A percentile compares a stretch with the other conserved stretches of the same genome.
These are phyloP conservation scores for Rissa tridactyla DNA, from an alignment of 2,113 vertebrate species.

Conservation along the genomic window DNA sequence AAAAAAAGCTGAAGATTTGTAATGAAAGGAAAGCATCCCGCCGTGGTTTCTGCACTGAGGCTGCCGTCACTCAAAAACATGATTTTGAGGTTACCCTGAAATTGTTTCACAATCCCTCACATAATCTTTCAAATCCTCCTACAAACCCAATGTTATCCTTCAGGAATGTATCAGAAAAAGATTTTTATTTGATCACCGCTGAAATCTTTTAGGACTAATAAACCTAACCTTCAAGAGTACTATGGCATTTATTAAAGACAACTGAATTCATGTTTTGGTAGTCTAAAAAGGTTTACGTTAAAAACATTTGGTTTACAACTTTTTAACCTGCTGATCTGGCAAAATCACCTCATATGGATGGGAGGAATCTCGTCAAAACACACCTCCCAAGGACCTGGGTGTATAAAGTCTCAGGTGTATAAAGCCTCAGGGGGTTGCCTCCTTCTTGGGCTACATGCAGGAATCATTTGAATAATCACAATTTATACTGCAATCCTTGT, in stretches of 20 bases:
- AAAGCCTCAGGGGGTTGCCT: not conserved
- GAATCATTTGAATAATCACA: not conserved
- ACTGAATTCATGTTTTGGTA: not conserved
- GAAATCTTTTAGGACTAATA: not conserved
- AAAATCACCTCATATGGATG: not conserved
- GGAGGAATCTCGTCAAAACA: not conserved
- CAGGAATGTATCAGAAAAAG: not conserved
- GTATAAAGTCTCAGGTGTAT: not conserved
- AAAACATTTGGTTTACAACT: not conserved
- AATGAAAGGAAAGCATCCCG: not conserved
- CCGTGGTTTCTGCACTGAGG: not conserved
- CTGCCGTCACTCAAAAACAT: not conserved
- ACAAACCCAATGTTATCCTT: not conserved
- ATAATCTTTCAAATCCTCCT: conserved; percentile 3
- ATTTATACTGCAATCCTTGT: not conserved
- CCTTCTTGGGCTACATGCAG: not conserved
- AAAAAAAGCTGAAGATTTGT: not conserved
- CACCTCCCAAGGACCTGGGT: not conserved
- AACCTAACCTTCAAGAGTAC: not conserved
- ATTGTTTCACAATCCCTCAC: not conserved
- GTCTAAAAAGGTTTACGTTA: not conserved
- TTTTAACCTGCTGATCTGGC: not conserved
- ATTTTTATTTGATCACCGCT: not conserved
- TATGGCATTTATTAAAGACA: not conserved
- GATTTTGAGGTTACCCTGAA: not conserved